Conservation (phyloP, 2,797 vertebrate genomes). For the Galaxias olidus region DNA sequence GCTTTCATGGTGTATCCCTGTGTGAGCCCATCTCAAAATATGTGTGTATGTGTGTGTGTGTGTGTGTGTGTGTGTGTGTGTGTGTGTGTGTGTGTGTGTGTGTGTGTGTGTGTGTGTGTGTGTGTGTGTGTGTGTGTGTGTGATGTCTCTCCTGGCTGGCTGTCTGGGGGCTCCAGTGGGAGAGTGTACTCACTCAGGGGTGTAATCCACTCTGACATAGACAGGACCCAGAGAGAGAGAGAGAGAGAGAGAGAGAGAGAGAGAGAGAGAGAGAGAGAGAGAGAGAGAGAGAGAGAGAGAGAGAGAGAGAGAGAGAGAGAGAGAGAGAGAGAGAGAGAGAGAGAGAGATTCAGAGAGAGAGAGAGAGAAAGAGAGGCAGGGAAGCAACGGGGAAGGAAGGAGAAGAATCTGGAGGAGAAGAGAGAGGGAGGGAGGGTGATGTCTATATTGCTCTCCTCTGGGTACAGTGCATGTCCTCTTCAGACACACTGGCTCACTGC, state of each 20-base stretch:
- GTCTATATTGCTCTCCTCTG: too few relatives aligned
- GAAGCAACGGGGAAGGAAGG: too few relatives aligned
- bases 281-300: constrained; percentile 12
- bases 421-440: too few relatives aligned
- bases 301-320: constrained; percentile 5
- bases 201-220: constrained; percentile 79
- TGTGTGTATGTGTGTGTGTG: too few relatives aligned
- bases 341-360: too few relatives aligned
- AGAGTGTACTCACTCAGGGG: constrained; percentile 67
- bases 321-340: constrained; percentile 36
- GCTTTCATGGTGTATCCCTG: not conserved
- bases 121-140: constrained; percentile 25
- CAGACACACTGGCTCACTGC: too few relatives aligned
- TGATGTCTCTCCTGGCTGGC: constrained; percentile 37
- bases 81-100: too few relatives aligned
- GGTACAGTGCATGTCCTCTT: not conserved
- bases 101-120: constrained; percentile 12
- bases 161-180: constrained; percentile 44
- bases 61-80: too few relatives aligned
- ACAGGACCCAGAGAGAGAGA: constrained; percentile 61
- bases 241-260: constrained; percentile 16
- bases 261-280: constrained; percentile 11
- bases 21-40: not conserved
- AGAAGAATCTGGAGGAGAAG: too few relatives aligned
- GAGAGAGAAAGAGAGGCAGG: too few relatives aligned